Base-by-base conservation (phyloP, 2,113 vertebrate species). In the Pollachius pollachius region DNA sequence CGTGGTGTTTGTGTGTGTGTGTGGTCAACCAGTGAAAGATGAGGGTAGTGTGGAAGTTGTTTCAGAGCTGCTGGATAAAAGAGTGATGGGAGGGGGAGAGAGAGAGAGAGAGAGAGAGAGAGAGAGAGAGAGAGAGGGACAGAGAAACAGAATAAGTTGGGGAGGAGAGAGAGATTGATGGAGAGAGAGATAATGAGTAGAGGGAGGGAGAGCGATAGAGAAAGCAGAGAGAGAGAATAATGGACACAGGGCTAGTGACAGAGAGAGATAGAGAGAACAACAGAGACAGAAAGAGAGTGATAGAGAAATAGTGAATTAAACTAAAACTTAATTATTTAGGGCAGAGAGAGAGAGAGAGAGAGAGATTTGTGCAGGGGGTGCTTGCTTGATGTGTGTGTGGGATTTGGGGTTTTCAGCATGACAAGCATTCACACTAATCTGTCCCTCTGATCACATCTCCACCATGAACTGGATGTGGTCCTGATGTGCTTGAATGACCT, bases 171-270 rank as follows among this genome's bases (percentile, higher is more conserved):
- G 30, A 30, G 30, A 30, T 30, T 78, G 75, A 83, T 77, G 41
- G 30, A 64, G 78, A 63, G 69, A 61, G 75, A 72, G 76, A 74
- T 52, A 71, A 64, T 67, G 66, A 15, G 61, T 64, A 30, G 18
- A 57, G 21, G 30, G 30, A 34, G 30, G 30, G 30, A 34, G 30
- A 34, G 30, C 4, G 30, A 76, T 86, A 74, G 16, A 54, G 52
- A 54, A 4, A 16, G 52, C 12, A 16, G 6, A 54, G 52, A 54
- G 52, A 54, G 52, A 13, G 52, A 16, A 16, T 54, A 60, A 76
- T 79, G 88, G 85, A 34, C 30, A 85, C 85, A 87, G 74, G 71
- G 19, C 64, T 62, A 79, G 68, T 78, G 75, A 82, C 77, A 41
- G 30, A 64, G 78, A 63, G 69, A 61, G 73, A 74, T 52, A 71